Conservation (phyloP, 1,140 invertebrate genomes). For the Conopomorpha cramerella region DNA sequence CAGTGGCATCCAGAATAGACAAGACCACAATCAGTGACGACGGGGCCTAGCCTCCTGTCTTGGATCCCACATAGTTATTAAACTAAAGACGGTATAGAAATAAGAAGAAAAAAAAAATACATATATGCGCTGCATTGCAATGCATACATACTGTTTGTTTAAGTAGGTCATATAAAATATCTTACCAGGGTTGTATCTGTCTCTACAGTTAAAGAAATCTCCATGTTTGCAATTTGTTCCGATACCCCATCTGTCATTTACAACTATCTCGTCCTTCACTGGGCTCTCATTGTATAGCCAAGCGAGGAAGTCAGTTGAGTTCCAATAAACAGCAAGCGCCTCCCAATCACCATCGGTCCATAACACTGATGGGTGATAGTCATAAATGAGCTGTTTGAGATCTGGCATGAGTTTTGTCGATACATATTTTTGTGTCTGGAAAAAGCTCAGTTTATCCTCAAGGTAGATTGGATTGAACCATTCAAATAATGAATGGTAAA, state of each 20-base stretch:
- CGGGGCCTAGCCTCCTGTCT: too few species aligned
- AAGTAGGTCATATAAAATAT: too few species aligned
- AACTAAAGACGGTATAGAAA: too few species aligned
- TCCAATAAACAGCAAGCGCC: constrained; percentile 75
- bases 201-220: constrained; percentile 76
- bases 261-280: constrained; percentile 80
- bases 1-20: too few species aligned
- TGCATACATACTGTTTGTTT: too few species aligned
- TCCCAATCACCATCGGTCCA: constrained; percentile 93
- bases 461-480: constrained; percentile 86
- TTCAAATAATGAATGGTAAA: constrained; percentile 85
- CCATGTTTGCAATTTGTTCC: constrained; percentile 80
- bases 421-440: constrained; percentile 67
- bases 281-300: constrained; percentile 93
- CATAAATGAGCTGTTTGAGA: constrained; percentile 69
- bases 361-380: constrained; percentile 81
- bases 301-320: constrained; percentile 75
- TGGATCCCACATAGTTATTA: too few species aligned
- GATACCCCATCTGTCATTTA: constrained; percentile 82
- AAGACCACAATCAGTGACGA: too few species aligned
- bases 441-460: constrained; percentile 69
- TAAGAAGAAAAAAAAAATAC: too few species aligned
- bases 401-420: constrained; percentile 70
- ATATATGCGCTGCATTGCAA: too few species aligned
- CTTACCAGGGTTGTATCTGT: constrained; percentile 85